These are phyloP conservation scores for Gallinago media DNA, from an alignment of 2,113 vertebrate genomes.

Conservation along the genomic window DNA sequence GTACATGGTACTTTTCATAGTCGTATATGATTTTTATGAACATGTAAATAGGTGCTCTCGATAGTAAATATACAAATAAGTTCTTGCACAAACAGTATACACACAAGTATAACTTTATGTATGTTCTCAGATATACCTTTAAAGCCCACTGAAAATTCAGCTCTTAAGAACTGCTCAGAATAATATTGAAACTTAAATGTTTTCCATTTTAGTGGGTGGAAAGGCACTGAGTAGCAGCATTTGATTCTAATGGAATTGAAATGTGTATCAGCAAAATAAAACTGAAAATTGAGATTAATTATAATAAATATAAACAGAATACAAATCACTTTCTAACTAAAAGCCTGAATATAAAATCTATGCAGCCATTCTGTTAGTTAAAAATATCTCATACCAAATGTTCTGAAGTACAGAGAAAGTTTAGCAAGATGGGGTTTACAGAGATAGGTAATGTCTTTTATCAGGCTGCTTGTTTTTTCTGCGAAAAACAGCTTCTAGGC, in stretches of 20 bases:
- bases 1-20: background rate
- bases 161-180: background rate
- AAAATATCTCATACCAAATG: background rate
- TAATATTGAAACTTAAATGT: background rate
- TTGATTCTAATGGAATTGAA: background rate
- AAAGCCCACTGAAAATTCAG: background rate
- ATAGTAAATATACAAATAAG: background rate
- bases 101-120: background rate
- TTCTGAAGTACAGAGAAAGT: background rate
- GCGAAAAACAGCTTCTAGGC: background rate
- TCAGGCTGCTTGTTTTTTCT: background rate
- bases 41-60: background rate
- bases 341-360: background rate
- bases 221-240: background rate
- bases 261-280: background rate
- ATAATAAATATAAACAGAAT: background rate
- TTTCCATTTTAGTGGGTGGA: background rate
- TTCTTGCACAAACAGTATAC: background rate
- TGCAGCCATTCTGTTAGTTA: background rate
- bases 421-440: background rate
- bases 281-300: background rate
- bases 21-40: background rate
- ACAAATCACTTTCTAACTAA: background rate
- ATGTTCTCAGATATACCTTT: background rate
- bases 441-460: background rate